A percentile compares a stretch with the other conserved stretches of the same genome.
Evolutionary conservation across 2,797 vertebrate species (phyloP).

Genomic region (Ispidina lecontei): DNA sequence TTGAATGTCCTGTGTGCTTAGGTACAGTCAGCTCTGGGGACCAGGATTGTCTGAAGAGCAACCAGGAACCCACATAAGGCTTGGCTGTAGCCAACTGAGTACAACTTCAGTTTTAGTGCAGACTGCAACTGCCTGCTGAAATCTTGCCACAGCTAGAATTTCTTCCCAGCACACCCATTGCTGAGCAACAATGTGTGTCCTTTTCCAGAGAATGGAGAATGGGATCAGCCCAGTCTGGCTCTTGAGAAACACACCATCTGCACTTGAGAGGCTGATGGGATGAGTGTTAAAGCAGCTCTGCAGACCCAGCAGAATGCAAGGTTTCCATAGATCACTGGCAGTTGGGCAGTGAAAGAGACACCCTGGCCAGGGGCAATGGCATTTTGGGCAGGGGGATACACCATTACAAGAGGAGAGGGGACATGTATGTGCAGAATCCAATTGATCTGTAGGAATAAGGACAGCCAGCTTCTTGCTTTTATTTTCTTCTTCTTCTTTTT

Average conservation of each 20-base stretch:
- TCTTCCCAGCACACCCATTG: constrained; percentile 49
- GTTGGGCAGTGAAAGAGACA: constrained; percentile 33
- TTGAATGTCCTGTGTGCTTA: neutral
- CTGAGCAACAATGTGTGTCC: constrained; percentile 61
- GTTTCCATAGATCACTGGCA: constrained; percentile 42
- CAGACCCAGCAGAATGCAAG: neutral
- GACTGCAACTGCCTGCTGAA: constrained; percentile 29
- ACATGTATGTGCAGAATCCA: constrained; percentile 1
- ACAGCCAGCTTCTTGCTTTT: neutral
- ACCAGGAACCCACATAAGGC: neutral
- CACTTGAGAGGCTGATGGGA: constrained; percentile 32
- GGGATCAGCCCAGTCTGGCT: constrained; percentile 32
- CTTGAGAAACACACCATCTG: constrained; percentile 64
- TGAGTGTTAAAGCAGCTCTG: constrained; percentile 25
- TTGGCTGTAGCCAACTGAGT: neutral
- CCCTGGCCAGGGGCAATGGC: constrained; percentile 72
- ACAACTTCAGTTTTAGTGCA: neutral
- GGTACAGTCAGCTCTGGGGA: neutral
- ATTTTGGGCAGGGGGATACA: constrained; percentile 59
- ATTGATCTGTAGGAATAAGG: constrained; percentile 43
- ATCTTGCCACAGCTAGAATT: constrained; percentile 25
- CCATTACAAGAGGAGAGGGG: constrained; percentile 32
- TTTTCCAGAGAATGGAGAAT: constrained; percentile 59
- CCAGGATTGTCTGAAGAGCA: neutral
- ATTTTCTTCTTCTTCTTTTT: neutral